Conservation (phyloP, 2,888 invertebrate genomes). For the Caenorhabditis wallacei region DNA sequence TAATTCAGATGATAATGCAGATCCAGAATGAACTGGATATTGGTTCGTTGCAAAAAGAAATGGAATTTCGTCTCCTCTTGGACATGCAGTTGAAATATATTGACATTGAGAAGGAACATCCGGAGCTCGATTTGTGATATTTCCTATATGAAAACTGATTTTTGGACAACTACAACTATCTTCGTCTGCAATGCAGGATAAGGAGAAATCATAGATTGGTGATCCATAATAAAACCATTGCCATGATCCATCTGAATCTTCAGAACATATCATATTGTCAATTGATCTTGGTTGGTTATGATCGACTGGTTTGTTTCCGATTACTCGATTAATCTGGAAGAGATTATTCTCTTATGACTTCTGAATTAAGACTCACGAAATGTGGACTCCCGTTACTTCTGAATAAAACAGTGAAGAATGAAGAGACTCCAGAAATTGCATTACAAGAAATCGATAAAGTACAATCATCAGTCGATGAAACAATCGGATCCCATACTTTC, state of each 20-base stretch:
- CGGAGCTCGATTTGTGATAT: neutral
- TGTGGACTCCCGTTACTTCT: constrained; percentile 8
- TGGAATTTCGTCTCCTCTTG: neutral
- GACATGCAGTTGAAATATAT: too few relatives aligned
- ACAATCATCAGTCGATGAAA: neutral
- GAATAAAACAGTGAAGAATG: constrained; percentile 16
- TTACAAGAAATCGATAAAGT: neutral
- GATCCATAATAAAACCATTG: constrained; percentile 12
- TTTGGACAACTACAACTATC: constrained; percentile 4
- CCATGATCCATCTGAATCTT: neutral
- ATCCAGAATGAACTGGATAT: neutral
- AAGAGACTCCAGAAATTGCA: neutral
- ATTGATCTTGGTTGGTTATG: neutral
- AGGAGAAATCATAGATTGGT: neutral
- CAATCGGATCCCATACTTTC: constrained; percentile 6
- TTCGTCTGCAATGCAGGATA: neutral
- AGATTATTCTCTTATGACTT: neutral
- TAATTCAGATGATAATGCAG: neutral
- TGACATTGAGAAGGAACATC: neutral
- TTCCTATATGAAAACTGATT: too few relatives aligned
- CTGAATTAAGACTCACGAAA: constrained; percentile 1
- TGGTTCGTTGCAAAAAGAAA: neutral
- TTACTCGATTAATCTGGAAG: constrained; percentile 13
- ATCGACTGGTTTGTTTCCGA: neutral
- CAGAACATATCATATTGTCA: neutral